These are phyloP conservation scores for Ypsolopha sequella DNA, from an alignment of 2,888 invertebrate genomes.

Conservation along the genomic window DNA sequence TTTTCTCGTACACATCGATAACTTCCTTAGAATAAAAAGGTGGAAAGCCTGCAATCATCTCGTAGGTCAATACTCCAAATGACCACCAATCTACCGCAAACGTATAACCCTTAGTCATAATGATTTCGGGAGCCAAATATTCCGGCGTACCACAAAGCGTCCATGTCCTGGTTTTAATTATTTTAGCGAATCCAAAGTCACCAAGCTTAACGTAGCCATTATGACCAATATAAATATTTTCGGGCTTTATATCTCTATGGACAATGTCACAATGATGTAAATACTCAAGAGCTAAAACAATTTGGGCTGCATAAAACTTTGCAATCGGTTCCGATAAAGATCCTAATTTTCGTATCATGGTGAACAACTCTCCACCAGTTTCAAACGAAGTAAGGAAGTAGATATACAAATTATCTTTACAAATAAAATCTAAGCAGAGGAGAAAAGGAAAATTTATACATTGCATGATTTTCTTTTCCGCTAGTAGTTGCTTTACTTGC, in stretches of 20 bases:
- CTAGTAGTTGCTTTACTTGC: conserved; percentile 83
- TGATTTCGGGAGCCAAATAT: conserved; percentile 94
- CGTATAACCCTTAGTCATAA: conserved; percentile 90
- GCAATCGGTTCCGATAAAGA: conserved; percentile 79
- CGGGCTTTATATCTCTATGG: conserved; percentile 92
- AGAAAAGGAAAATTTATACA: conserved; percentile 88
- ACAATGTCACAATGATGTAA: conserved; percentile 86
- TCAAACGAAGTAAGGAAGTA: conserved; percentile 85
- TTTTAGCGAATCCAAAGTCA: conserved; percentile 94
- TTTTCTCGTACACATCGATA: conserved; percentile 93
- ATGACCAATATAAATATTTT: conserved; percentile 83
- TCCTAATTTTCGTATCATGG: conserved; percentile 71
- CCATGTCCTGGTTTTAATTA: conserved; percentile 81
- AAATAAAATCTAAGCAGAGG: conserved; percentile 81
- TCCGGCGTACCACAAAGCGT: conserved; percentile 97
- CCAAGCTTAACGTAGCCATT: conserved; percentile 85
- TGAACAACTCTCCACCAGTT: conserved; percentile 88
- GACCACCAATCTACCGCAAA: conserved; percentile 97
- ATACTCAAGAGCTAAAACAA: conserved; percentile 90
- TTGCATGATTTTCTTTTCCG: conserved; percentile 89
- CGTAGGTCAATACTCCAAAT: conserved; percentile 86
- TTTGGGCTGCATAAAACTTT: conserved; percentile 91
- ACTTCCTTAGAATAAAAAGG: conserved; percentile 92
- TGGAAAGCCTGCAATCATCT: conserved; percentile 90
- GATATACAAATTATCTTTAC: conserved; percentile 86